Conservation (phyloP, 2,797 vertebrate species). For the Channallabes apus region DNA sequence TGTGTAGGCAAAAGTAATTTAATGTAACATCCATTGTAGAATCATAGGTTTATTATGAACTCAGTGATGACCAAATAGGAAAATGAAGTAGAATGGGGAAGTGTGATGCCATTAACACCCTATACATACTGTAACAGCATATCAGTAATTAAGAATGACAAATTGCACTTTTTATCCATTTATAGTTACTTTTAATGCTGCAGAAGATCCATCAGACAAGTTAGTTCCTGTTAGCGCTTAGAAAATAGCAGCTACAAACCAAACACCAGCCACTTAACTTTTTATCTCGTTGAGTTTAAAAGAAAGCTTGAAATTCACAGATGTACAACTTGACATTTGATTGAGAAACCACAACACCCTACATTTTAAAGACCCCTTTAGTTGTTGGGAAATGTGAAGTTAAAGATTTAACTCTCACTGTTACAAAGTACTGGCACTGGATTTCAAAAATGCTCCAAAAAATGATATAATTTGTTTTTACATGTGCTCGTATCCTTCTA, state of each 20-base stretch:
- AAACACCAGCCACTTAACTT: not conserved
- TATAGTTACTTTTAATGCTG: not conserved
- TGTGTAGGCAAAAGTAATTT: constrained; percentile 45
- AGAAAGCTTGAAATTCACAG: not conserved
- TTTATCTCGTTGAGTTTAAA: not conserved
- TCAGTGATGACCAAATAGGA: not conserved
- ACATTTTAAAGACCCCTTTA: not conserved
- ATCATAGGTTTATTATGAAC: not conserved
- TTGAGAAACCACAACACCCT: not conserved
- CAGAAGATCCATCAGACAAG: not conserved
- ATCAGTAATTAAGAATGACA: not conserved
- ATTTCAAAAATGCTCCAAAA: not conserved
- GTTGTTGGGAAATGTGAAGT: not conserved
- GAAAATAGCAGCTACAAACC: not conserved
- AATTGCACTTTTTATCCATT: not conserved
- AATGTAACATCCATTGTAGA: not conserved
- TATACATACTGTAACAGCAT: not conserved
- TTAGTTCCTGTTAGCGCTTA: not conserved
- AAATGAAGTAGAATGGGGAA: not conserved
- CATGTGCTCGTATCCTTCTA: no score
- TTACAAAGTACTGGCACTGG: not conserved
- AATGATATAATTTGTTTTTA: not conserved
- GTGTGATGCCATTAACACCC: not conserved
- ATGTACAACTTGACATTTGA: not conserved
- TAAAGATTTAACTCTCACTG: not conserved